Percentiles rank a stretch among this genome's conserved stretches.
phyloP scores from a whole-genome alignment of 2,113 vertebrate genomes.

The Drymodes brunneopygia region DNA sequence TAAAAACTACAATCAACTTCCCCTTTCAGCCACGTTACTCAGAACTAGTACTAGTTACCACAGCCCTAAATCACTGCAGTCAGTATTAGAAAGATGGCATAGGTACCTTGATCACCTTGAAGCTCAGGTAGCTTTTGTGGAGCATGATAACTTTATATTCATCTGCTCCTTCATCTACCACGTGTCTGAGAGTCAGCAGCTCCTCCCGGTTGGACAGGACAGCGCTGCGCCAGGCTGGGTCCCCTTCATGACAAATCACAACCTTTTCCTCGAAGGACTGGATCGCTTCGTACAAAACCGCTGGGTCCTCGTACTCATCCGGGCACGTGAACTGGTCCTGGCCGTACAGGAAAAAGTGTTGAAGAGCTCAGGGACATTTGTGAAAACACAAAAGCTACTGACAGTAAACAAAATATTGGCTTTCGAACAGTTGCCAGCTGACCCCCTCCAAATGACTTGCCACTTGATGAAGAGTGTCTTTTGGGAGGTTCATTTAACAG shows the following conservation, averaged over 20 bases:
- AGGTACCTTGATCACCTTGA: conserved; percentile 97
- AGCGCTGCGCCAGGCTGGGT: conserved; percentile 91
- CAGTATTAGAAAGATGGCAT: background rate
- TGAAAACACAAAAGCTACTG: background rate
- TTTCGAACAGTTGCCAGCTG: background rate
- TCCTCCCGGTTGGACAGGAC: conserved; percentile 91
- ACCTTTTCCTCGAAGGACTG: conserved; percentile 86
- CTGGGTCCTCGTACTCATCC: conserved; percentile 92
- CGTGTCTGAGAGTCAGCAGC: conserved; percentile 91
- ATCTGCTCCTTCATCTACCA: conserved; percentile 91
- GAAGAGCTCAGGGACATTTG: background rate
- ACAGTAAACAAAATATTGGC: background rate
- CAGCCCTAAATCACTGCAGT: background rate
- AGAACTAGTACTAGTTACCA: background rate
- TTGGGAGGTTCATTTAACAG: background rate
- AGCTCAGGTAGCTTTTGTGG: conserved; percentile 92
- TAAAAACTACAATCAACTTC: background rate
- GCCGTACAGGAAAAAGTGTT: background rate
- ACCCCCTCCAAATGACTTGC: background rate
- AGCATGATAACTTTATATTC: conserved; percentile 99
- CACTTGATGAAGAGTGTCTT: background rate
- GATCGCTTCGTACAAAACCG: conserved; percentile 88
- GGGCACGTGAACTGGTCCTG: conserved; percentile 98
- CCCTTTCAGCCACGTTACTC: background rate
- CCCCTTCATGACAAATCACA: conserved; percentile 95